phyloP scores from a whole-genome alignment of 2,113 vertebrate genomes.

The Cyanoderma ruficeps region DNA sequence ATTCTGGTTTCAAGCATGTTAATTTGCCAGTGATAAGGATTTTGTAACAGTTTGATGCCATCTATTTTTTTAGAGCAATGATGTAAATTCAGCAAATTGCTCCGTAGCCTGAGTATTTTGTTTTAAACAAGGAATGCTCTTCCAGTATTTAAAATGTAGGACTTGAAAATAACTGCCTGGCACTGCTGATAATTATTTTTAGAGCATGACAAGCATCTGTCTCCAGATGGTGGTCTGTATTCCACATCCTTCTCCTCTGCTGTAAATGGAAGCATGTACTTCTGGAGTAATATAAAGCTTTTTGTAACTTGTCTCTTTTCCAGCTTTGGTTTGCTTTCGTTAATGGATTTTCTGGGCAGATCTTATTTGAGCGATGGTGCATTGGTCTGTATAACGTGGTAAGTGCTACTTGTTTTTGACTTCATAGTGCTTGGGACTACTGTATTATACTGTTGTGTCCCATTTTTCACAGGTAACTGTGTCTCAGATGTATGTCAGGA shows the following conservation, averaged over 20 bases:
- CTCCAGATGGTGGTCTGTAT: conserved; percentile 63
- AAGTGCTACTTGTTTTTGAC: conserved; percentile 70
- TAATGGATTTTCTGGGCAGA: conserved; percentile 99
- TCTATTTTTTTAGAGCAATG: not conserved
- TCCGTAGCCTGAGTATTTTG: not conserved
- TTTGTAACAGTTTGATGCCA: not conserved
- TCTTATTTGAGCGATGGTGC: conserved; percentile 98
- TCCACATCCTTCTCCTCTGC: not conserved
- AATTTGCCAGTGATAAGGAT: not conserved
- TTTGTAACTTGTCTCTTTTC: conserved; percentile 72
- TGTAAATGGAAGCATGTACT: conserved; percentile 50
- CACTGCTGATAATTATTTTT: conserved; percentile 8
- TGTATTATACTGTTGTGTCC: conserved; percentile 16
- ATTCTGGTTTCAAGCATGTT: not conserved
- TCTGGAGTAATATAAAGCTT: conserved; percentile 69
- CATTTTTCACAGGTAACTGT: conserved; percentile 37
- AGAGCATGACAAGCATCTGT: conserved; percentile 44
- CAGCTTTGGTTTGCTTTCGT: conserved; percentile 99
- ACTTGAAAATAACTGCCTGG: not conserved
- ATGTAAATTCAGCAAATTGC: not conserved
- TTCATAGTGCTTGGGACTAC: not conserved
- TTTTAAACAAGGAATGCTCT: not conserved
- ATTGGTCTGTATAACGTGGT: conserved; percentile 99
- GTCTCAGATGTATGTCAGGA: conserved; percentile 11
- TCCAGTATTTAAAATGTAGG: not conserved